phyloP scores from a whole-genome alignment of 2,888 invertebrate species.

The Agonum fuliginosum region DNA sequence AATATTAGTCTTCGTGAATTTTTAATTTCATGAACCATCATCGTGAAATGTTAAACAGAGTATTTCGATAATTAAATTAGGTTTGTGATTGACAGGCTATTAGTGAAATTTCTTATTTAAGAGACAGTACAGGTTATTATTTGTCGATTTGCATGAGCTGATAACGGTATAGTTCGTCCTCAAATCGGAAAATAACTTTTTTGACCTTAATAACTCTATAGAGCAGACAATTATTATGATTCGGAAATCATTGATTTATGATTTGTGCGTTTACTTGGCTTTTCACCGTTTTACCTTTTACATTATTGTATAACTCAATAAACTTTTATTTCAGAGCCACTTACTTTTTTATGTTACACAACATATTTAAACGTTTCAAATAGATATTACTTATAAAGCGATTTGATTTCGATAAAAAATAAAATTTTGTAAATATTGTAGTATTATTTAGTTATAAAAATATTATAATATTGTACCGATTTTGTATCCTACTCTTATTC shows the following conservation, averaged over 20 bases:
- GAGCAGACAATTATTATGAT: neutral
- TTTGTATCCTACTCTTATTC: too few species aligned
- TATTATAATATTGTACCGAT: too few species aligned
- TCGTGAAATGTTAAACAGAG: conserved; percentile 9
- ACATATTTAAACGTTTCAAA: too few species aligned
- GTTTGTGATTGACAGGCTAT: conserved; percentile 4
- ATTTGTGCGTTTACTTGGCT: too few species aligned
- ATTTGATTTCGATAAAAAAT: too few species aligned
- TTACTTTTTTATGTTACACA: too few species aligned
- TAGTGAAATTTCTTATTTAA: conserved; percentile 7
- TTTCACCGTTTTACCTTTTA: neutral
- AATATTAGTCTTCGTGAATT: conserved; percentile 18
- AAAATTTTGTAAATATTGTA: too few species aligned
- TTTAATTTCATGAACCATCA: neutral
- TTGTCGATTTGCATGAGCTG: neutral
- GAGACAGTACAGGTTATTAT: conserved; percentile 14
- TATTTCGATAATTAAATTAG: conserved; percentile 38
- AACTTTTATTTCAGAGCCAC: too few species aligned
- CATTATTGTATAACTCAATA: too few species aligned
- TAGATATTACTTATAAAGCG: too few species aligned
- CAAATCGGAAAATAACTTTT: neutral
- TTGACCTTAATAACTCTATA: neutral
- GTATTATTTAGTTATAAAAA: too few species aligned
- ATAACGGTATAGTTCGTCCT: neutral
- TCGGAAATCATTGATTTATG: conserved; percentile 1